phyloP scores from a whole-genome alignment of 2,113 vertebrate genomes.

The Noctilio leporinus region DNA sequence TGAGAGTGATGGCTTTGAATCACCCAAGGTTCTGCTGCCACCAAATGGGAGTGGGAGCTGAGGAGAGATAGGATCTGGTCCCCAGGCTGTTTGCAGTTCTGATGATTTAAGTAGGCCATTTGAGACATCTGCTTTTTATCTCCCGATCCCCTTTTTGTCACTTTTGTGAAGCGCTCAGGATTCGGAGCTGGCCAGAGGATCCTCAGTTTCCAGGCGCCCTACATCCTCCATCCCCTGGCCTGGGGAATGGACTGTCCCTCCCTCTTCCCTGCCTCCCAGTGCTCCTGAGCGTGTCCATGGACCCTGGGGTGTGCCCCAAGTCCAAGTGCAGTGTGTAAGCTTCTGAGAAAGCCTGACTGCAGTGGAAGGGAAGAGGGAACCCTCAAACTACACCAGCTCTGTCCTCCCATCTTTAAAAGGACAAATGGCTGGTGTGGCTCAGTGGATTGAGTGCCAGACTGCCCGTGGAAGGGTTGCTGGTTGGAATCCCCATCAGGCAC shows the following conservation, averaged over 20 bases:
- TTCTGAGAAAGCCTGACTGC: not conserved
- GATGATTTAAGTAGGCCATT: not conserved
- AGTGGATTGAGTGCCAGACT: no score
- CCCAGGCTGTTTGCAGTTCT: not conserved
- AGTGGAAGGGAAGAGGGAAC: not conserved
- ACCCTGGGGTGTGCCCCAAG: not conserved
- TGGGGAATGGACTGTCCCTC: no score
- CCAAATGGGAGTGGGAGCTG: not conserved
- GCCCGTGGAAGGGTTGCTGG: no score
- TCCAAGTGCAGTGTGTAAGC: not conserved
- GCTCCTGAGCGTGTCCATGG: not conserved
- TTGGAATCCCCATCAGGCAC: no score
- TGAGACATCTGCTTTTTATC: not conserved
- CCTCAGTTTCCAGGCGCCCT: not conserved
- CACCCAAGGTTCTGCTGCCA: not conserved
- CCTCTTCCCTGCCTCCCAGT: not conserved
- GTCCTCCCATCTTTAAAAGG: not conserved
- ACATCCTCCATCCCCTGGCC: not conserved
- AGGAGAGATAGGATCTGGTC: not conserved
- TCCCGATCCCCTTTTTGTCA: not conserved
- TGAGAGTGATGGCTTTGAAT: not conserved
- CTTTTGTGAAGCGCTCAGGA: accelerated
- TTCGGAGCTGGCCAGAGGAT: not conserved
- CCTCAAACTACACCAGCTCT: not conserved
- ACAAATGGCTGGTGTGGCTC: no score